phyloP scores from a whole-genome alignment of 2,797 vertebrate genomes.

The Chelmon rostratus region DNA sequence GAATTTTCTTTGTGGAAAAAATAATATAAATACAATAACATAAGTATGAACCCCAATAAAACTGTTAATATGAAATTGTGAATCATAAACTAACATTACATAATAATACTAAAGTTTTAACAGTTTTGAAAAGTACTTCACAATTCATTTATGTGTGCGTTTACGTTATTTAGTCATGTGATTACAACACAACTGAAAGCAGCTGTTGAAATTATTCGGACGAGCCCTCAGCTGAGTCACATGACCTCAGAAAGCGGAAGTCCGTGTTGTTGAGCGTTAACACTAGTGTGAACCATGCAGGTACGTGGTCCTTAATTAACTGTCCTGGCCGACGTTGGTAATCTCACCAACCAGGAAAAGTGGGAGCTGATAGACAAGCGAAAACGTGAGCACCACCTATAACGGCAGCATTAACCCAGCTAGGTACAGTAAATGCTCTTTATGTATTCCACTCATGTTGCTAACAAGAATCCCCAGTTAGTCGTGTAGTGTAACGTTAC shows the following conservation, averaged over 20 bases:
- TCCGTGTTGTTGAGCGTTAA: not conserved
- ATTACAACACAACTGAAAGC: no score
- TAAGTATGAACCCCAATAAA: no score
- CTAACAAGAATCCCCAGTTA: not conserved
- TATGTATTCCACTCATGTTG: not conserved
- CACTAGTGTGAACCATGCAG: not conserved
- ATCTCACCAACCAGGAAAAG: constrained; percentile 29
- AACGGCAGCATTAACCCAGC: not conserved
- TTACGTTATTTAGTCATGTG: no score
- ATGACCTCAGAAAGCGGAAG: constrained; percentile 37
- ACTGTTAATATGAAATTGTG: no score
- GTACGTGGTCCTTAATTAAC: not conserved
- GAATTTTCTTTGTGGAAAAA: no score
- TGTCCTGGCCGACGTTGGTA: not conserved
- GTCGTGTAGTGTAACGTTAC: not conserved
- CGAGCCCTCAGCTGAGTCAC: constrained; percentile 7
- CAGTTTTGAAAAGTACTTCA: no score
- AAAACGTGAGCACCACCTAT: not conserved
- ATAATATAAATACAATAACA: no score
- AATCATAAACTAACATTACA: no score
- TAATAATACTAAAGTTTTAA: no score
- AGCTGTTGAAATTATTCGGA: not conserved
- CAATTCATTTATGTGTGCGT: no score
- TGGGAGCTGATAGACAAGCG: not conserved
- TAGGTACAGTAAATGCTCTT: constrained; percentile 5